Evolutionary conservation across 2,797 vertebrate species (phyloP).

Genomic region (Micropoecilia bifurca): DNA sequence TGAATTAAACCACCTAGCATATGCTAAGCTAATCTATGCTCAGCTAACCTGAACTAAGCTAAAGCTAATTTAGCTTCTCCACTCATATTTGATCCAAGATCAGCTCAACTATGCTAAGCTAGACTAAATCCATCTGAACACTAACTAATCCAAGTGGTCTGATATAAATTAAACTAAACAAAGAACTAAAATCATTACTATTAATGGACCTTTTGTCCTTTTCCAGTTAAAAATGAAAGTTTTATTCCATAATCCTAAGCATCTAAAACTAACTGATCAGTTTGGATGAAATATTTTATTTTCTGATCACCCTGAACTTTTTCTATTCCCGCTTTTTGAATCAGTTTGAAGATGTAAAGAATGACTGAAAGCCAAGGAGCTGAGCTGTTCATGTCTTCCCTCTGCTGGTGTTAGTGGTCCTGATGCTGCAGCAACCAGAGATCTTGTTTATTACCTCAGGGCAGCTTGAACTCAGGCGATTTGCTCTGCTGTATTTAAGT

Average conservation of each 20-base stretch:
- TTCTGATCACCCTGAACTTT: neutral
- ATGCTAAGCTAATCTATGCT: neutral
- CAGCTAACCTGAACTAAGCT: neutral
- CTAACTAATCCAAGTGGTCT: neutral
- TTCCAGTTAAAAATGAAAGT: neutral
- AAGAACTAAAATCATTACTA: neutral
- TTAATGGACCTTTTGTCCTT: neutral
- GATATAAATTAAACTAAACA: neutral
- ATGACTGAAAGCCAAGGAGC: neutral
- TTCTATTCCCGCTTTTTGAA: neutral
- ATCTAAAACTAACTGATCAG: neutral
- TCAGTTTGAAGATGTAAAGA: neutral
- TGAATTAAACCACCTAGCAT: neutral
- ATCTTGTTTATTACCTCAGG: conserved; percentile 39
- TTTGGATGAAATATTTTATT: neutral
- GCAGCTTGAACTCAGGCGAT: conserved; percentile 20
- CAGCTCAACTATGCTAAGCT: neutral
- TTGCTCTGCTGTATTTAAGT: conserved; percentile 24
- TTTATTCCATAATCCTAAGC: neutral
- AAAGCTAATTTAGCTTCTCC: no score
- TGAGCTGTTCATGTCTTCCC: neutral
- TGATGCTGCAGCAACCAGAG: conserved; percentile 16
- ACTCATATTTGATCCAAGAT: neutral
- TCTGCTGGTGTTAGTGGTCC: conserved; percentile 5
- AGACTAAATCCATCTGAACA: neutral